These are phyloP conservation scores for Mechanitis mazaeus DNA, from an alignment of 2,888 invertebrate genomes.

Conservation along the genomic window DNA sequence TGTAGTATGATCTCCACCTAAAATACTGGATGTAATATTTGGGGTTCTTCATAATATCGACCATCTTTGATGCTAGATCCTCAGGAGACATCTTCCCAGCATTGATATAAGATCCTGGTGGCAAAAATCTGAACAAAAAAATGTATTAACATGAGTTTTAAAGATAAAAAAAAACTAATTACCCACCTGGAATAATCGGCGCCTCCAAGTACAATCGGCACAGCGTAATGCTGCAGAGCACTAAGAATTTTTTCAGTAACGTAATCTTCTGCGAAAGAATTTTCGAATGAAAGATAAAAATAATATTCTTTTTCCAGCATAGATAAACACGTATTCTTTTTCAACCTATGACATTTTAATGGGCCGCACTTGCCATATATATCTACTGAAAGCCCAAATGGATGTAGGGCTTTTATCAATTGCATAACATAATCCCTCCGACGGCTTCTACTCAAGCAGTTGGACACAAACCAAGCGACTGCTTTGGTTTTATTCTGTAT, in stretches of 20 bases:
- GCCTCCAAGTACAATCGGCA: slow-evolving; percentile 82
- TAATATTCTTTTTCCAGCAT: slow-evolving; percentile 78
- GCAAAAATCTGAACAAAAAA: slow-evolving; percentile 53
- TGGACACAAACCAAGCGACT: slow-evolving; percentile 67
- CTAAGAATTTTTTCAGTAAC: slow-evolving; percentile 78
- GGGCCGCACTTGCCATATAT: slow-evolving; percentile 75
- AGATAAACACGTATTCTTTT: slow-evolving; percentile 42
- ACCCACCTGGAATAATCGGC: slow-evolving; percentile 76
- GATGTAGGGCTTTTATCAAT: slow-evolving; percentile 41
- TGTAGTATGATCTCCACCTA: slow-evolving; percentile 48
- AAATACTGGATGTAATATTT: slow-evolving; percentile 47
- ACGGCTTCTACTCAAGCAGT: slow-evolving; percentile 49
- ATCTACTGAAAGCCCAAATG: slow-evolving; percentile 57
- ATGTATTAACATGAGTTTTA: slow-evolving; percentile 2
- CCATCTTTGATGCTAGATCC: slow-evolving; percentile 45
- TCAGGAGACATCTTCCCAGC: slow-evolving; percentile 35
- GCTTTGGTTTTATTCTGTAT: slow-evolving; percentile 53
- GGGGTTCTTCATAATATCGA: slow-evolving; percentile 40
- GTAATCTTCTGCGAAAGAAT: slow-evolving; percentile 79
- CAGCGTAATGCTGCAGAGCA: slow-evolving; percentile 74
- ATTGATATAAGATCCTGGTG: slow-evolving; percentile 59
- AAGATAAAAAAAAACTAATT: background rate
- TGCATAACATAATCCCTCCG: slow-evolving; percentile 41
- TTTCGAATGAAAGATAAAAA: slow-evolving; percentile 85
- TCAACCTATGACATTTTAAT: slow-evolving; percentile 42